Conservation (phyloP, 1,140 invertebrate genomes). For the Coelopa frigida region DNA sequence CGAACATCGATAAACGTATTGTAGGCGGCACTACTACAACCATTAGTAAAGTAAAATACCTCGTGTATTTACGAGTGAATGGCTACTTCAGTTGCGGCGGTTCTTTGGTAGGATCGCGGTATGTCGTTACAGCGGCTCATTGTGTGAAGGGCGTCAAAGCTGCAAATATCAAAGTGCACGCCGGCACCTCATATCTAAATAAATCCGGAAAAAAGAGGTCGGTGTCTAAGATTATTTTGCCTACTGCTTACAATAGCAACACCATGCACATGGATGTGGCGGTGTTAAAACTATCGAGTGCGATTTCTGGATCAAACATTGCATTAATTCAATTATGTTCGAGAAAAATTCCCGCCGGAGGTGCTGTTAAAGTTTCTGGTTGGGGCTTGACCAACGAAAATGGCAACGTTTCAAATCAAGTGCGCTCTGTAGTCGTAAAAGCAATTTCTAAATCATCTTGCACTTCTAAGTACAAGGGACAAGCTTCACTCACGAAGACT, state of each 20-base stretch:
- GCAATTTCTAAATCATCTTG: too few species aligned
- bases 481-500: slow-evolving; percentile 33
- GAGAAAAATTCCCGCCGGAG: slow-evolving; percentile 17
- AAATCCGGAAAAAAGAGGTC: slow-evolving; percentile 18
- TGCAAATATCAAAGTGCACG: slow-evolving; percentile 19
- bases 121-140: slow-evolving; percentile 28
- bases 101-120: slow-evolving; percentile 15
- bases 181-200: slow-evolving; percentile 18
- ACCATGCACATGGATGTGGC: slow-evolving; percentile 23
- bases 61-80: slow-evolving; percentile 20
- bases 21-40: slow-evolving; percentile 22
- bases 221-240: slow-evolving; percentile 16
- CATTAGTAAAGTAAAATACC: slow-evolving; percentile 17
- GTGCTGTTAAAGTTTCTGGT: slow-evolving; percentile 24
- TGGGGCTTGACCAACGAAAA: slow-evolving; percentile 19
- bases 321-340: slow-evolving; percentile 19
- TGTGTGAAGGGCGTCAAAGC: slow-evolving; percentile 16
- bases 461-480: slow-evolving; percentile 19
- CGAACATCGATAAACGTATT: too few species aligned
- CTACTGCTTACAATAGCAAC: slow-evolving; percentile 13
- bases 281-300: slow-evolving; percentile 19
- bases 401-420: slow-evolving; percentile 24
- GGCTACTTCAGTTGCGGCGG: slow-evolving; percentile 24
- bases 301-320: slow-evolving; percentile 20
- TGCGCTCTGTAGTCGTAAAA: slow-evolving; percentile 25